Evolutionary conservation across 2,797 vertebrate species (phyloP), one percentile per base, ranked within the genome.

Genomic region (Lutjanus argentimaculatus): DNA sequence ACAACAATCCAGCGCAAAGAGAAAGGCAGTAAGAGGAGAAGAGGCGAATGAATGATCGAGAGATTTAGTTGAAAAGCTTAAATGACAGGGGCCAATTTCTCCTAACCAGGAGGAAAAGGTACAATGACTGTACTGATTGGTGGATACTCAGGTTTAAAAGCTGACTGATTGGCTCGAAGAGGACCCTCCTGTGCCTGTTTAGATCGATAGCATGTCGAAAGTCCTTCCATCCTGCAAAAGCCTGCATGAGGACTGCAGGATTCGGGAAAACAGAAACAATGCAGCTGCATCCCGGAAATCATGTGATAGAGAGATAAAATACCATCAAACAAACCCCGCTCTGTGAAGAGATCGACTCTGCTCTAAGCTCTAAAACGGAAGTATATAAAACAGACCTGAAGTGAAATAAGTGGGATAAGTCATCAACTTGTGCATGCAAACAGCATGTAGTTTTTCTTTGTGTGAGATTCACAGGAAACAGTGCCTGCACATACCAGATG

Each of bases 11-110:
- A 48, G 46, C 16, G 57, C 62, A 55, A 75, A 83, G 80, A 89
- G 85, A 88, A 81, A 88, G 81, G 81, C 80, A 82, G 86, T 67
- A 76, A 76, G 84, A 87, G 82, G 83, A 91, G 83, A 90, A 80
- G 85, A 88, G 81, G 84, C 74, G 70, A 66, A 77, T 85, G 80
- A 88, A 88, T 89, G 88, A 89, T 88, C 87, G 85, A 86, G 91
- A 89, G 85, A 93, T 89, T 91, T 80, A 53, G 82, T 85, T 93
- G 87, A 93, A 89, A 89, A 91, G 90, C 88, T 79, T 86, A 90
- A 92, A 92, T 92, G 87, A 89, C 74, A 85, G 87, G 73, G 81
- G 76, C 72, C 88, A 89, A 90, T 92, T 91, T 92, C 87, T 88
- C 61, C 86, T 82, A 85, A 89, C 72, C 83, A 80, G 83, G 75